phyloP scores from a whole-genome alignment of 2,113 vertebrate species.

The Malurus elegans region DNA sequence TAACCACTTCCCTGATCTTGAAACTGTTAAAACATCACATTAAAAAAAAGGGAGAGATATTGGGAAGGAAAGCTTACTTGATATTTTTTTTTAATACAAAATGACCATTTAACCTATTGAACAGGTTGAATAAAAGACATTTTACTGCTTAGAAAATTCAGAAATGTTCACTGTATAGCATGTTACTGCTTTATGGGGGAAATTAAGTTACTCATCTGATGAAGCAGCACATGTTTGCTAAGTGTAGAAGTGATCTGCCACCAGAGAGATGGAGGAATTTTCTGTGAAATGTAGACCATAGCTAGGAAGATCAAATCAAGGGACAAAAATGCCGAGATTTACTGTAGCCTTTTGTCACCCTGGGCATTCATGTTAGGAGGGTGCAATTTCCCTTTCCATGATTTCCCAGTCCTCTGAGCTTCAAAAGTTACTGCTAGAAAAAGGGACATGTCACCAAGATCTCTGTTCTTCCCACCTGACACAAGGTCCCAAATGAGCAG shows the following conservation, averaged over 20 bases:
- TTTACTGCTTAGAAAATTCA: background rate
- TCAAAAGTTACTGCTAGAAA: background rate
- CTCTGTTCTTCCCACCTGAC: background rate
- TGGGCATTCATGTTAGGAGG: background rate
- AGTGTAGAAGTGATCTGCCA: constrained; percentile 33
- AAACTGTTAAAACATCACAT: constrained; percentile 8
- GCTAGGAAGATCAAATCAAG: background rate
- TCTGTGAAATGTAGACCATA: background rate
- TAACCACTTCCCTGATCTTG: background rate
- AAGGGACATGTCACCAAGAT: background rate
- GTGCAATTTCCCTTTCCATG: background rate
- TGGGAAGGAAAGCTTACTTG: background rate
- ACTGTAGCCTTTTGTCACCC: background rate
- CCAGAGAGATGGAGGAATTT: background rate
- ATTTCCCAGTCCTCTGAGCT: background rate
- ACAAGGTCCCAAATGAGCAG: background rate
- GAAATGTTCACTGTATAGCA: background rate
- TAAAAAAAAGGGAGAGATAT: background rate
- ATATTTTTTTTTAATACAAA: background rate
- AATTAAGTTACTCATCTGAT: constrained; percentile 21
- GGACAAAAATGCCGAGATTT: background rate
- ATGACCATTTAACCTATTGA: background rate
- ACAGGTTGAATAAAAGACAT: background rate
- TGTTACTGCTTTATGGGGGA: background rate
- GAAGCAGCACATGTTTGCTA: constrained; percentile 11